A percentile compares a stretch with the other conserved stretches of the same genome.
Conservation (phyloP, 2,888 invertebrate genomes). For the Euplexia lucipara region DNA sequence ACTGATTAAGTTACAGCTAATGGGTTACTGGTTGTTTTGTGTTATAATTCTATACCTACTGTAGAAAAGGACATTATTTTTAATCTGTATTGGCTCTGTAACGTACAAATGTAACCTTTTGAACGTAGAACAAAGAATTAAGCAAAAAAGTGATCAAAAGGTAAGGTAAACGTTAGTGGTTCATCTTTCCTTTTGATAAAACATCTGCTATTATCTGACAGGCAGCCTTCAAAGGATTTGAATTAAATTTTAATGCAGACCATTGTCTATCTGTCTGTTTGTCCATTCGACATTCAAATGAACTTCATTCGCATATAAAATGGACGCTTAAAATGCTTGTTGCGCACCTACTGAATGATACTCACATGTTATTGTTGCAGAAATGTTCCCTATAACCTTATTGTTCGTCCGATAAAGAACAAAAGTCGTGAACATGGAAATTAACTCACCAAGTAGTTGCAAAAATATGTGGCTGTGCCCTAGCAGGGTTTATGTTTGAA, state of each 20-base stretch:
- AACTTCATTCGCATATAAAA: slow-evolving; percentile 55
- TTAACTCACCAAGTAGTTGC: too few relatives aligned
- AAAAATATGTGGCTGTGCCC: too few relatives aligned
- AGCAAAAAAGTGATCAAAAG: too few relatives aligned
- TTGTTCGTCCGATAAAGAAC: background rate
- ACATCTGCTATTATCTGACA: slow-evolving; percentile 38
- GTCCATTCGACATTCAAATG: slow-evolving; percentile 32
- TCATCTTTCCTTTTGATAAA: slow-evolving; percentile 42
- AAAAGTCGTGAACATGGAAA: background rate
- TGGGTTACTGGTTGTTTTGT: slow-evolving; percentile 18
- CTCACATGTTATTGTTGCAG: background rate
- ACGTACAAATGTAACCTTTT: background rate
- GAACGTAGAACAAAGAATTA: background rate
- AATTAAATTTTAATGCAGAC: slow-evolving; percentile 50
- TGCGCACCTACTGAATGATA: slow-evolving; percentile 20
- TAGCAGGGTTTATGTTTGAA: too few relatives aligned
- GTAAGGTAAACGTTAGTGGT: too few relatives aligned
- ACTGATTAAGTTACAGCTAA: slow-evolving; percentile 45
- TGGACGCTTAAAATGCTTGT: slow-evolving; percentile 38
- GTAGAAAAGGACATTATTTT: background rate
- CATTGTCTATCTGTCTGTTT: too few relatives aligned
- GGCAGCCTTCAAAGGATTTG: slow-evolving; percentile 47
- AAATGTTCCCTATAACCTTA: slow-evolving; percentile 9
- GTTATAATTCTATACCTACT: slow-evolving; percentile 2
- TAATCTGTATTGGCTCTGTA: too few relatives aligned